Base-by-base conservation (phyloP, 2,113 vertebrate genomes). In the Chionomys nivalis region DNA sequence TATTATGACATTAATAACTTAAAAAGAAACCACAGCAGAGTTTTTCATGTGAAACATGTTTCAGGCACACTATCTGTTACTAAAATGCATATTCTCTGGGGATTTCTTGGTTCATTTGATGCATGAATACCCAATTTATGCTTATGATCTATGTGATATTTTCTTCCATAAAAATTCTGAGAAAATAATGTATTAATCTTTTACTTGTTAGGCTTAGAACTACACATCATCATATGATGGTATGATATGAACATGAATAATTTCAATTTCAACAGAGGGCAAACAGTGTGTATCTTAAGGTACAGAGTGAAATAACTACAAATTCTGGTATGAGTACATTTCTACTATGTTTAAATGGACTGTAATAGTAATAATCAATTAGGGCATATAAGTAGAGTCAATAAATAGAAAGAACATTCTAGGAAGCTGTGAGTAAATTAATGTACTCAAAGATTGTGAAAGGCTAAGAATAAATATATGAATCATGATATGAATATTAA, bases 21-120 rank as follows among this genome's bases (percentile, higher is more conserved):
- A 96, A 65, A 93, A 95, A 91, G 91, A 94, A 90, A 88, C 65
- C 70, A 96, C 42, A 70, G 61, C 42, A 95, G 47, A 91, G 47
- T 90, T 11, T 91, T 94, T 28, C 85, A 31, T 73, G 77, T 87
- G 72, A 87, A 96, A 96, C 95, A 89, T 95, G 58, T 93, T 94
- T 42, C 47, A 96, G 47, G 79, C 52, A n/a, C 72, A 47, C 5
- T 63, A 82, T 90, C n/a, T 94, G 76, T 90, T 96, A 97, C 78
- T 94, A 97, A 82, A 93, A 90, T 94, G 49, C 49, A 93, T 90
- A 82, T 66, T 87, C 31, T 79, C 65, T 85, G 49, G 91, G 70
- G 61, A 92, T 96, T 97, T 93, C 47, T 78, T 93, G 73, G 23
- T 95, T 96, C 75, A 90, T 95, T 95, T 96, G 92, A 85, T 94